Percentiles rank a stretch among this genome's conserved stretches.
Conservation (phyloP, 2,797 vertebrate species). For the Odontamblyopus lacepedii region DNA sequence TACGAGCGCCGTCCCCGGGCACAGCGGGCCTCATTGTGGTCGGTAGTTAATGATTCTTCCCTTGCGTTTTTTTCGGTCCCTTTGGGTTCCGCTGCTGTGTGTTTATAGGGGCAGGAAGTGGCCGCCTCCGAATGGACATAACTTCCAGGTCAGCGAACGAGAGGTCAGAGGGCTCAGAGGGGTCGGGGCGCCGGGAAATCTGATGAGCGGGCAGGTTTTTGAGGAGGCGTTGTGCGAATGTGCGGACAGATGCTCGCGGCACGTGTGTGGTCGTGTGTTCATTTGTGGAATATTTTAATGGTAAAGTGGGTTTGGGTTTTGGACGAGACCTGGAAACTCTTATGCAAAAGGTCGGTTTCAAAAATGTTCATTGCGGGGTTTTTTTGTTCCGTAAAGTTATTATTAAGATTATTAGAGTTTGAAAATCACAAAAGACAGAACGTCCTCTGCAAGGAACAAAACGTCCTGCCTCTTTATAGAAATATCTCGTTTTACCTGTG, state of each 20-base stretch:
- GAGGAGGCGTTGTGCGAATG: slow-evolving; percentile 13
- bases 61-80: slow-evolving; percentile 60
- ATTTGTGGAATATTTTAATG: neutral
- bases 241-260: slow-evolving; percentile 19
- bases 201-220: slow-evolving; percentile 44
- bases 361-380: neutral
- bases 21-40: slow-evolving; percentile 72
- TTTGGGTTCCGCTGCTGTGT: slow-evolving; percentile 62
- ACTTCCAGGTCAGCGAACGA: slow-evolving; percentile 74
- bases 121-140: slow-evolving; percentile 63
- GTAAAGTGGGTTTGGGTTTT: neutral
- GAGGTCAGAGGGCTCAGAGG: slow-evolving; percentile 63
- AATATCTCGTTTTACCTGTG: too few species aligned
- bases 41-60: slow-evolving; percentile 72
- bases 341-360: neutral
- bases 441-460: too few species aligned
- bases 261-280: slow-evolving; percentile 2
- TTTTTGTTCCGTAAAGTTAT: too few species aligned
- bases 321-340: neutral
- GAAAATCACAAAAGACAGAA: too few species aligned
- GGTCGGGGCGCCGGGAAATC: slow-evolving; percentile 61
- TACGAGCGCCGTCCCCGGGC: slow-evolving; percentile 41
- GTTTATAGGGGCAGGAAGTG: slow-evolving; percentile 75
- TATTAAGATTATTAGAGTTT: too few species aligned
- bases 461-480: too few species aligned